A percentile compares a stretch with the other conserved stretches of the same genome.
Conservation (phyloP, 1,140 invertebrate species). For the Agrypnia vestita region DNA sequence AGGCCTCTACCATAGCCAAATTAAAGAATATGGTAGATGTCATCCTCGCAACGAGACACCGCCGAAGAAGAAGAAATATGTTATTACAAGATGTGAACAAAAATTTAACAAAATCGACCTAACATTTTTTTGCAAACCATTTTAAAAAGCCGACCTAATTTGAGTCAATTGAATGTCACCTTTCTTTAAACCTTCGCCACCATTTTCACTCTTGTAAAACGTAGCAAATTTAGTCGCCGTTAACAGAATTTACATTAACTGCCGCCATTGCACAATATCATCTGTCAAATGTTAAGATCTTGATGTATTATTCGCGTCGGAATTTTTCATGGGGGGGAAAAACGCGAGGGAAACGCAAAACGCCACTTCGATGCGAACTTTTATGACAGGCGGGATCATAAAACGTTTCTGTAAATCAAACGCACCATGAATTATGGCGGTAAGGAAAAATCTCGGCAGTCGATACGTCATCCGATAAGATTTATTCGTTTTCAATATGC, state of each 20-base stretch:
- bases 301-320: background rate
- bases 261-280: conserved; percentile 9
- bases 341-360: background rate
- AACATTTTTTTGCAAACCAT: too few species aligned
- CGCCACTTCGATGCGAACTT: conserved; percentile 28
- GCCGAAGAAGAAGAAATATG: too few species aligned
- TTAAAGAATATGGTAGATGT: too few species aligned
- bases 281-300: conserved; percentile 8
- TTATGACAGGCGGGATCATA: conserved; percentile 51
- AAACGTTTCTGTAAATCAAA: conserved; percentile 55
- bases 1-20: too few species aligned
- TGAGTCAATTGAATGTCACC: too few species aligned
- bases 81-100: too few species aligned
- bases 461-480: conserved; percentile 42
- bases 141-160: too few species aligned
- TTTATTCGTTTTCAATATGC: conserved; percentile 41
- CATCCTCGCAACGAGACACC: too few species aligned
- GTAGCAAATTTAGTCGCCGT: background rate
- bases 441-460: conserved; percentile 22
- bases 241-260: conserved; percentile 8
- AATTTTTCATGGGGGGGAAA: background rate
- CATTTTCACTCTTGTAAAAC: background rate
- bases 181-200: background rate
- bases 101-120: too few species aligned
- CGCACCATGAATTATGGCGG: conserved; percentile 45